Conservation (phyloP, 2,888 invertebrate species). For the Fissipunctia ypsillon region DNA sequence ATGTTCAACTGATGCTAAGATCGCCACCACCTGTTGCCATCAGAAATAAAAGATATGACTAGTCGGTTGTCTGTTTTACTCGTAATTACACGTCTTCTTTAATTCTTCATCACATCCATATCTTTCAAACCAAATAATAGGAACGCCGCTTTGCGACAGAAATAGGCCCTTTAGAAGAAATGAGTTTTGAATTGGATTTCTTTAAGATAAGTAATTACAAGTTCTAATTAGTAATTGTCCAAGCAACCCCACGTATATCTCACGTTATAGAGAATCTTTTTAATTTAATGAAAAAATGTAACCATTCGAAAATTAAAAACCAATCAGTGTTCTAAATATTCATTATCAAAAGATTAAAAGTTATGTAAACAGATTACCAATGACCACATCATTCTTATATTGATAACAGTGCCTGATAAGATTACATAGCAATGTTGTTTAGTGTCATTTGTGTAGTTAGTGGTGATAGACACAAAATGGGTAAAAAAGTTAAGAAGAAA, state of each 20-base stretch:
- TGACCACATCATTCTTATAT: slow-evolving; percentile 23
- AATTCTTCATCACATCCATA: not conserved
- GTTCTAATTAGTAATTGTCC: too few relatives aligned
- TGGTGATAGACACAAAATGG: slow-evolving; percentile 46
- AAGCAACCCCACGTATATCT: not conserved
- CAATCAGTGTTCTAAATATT: slow-evolving; percentile 39
- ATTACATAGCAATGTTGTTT: slow-evolving; percentile 9
- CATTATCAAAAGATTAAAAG: slow-evolving; percentile 45
- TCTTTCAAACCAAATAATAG: not conserved
- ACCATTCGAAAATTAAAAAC: slow-evolving; percentile 8
- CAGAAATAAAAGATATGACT: not conserved
- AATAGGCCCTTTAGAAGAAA: not conserved
- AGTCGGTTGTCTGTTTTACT: not conserved
- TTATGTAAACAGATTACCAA: slow-evolving; percentile 61
- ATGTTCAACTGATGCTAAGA: not conserved
- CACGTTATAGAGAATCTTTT: not conserved
- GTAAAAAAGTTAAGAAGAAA: slow-evolving; percentile 58
- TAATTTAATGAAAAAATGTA: not conserved
- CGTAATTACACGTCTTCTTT: not conserved
- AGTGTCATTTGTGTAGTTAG: slow-evolving; percentile 31
- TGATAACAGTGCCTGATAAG: slow-evolving; percentile 54
- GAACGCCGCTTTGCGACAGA: not conserved
- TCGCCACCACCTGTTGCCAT: not conserved
- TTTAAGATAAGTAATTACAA: not conserved
- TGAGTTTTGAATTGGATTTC: not conserved